Conservation (phyloP, 2,888 invertebrate species). For the Agriopis leucophaearia region DNA sequence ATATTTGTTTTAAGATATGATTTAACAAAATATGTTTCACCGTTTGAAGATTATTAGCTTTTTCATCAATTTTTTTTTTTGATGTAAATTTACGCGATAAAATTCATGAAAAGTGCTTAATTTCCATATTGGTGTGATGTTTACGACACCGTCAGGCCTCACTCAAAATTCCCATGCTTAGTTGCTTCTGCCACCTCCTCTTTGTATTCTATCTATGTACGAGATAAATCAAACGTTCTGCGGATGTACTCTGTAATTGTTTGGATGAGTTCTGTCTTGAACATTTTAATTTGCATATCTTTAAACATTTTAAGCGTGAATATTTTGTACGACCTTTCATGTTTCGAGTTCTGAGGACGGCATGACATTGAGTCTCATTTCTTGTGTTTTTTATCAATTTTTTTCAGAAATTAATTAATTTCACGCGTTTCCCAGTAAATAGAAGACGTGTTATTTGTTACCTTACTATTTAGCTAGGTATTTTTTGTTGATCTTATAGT, state of each 20-base stretch:
- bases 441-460: not conserved
- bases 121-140: no score
- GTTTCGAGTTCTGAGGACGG: not conserved
- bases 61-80: no score
- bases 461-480: no score
- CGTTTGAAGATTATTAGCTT: no score
- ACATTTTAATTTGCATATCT: slow-evolving; percentile 14
- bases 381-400: not conserved
- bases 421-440: no score
- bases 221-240: slow-evolving; percentile 32
- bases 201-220: slow-evolving; percentile 1
- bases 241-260: slow-evolving; percentile 19
- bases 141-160: no score
- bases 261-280: slow-evolving; percentile 11
- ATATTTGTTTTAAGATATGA: no score
- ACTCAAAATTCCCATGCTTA: not conserved
- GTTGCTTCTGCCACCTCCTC: not conserved
- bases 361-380: not conserved
- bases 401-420: no score
- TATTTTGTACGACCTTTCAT: not conserved
- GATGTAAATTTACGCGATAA: no score
- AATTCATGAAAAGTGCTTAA: no score
- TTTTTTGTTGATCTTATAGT: no score
- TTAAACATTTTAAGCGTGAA: slow-evolving; percentile 10
- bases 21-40: no score